Percentiles rank a stretch among this genome's conserved stretches.
phyloP scores from a whole-genome alignment of 1,140 invertebrate genomes.

The Polyergus mexicanus region DNA sequence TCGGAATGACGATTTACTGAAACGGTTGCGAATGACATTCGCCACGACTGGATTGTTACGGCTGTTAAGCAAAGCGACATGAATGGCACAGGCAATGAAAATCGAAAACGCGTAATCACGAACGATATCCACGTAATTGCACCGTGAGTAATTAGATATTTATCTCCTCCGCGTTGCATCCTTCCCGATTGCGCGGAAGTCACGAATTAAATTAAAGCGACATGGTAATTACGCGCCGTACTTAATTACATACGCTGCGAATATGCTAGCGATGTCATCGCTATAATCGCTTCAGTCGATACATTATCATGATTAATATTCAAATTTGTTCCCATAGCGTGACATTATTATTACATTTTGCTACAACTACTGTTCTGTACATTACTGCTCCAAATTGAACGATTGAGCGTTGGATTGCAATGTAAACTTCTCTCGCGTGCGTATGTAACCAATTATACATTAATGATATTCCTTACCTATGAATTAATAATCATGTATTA shows the following conservation, averaged over 20 bases:
- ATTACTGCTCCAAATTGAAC: constrained; percentile 20
- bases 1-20: constrained; percentile 26
- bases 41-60: constrained; percentile 35
- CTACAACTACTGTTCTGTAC: not conserved
- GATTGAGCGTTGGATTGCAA: constrained; percentile 4
- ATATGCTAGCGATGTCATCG: not conserved
- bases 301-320: constrained; percentile 38
- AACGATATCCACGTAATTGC: constrained; percentile 27
- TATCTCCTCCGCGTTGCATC: not conserved
- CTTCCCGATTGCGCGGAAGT: constrained; percentile 24
- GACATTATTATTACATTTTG: constrained; percentile 40
- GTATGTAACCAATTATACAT: constrained; percentile 35
- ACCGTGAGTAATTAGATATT: constrained; percentile 40
- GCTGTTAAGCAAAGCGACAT: constrained; percentile 32
- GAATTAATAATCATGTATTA: constrained; percentile 23
- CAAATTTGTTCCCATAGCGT: constrained; percentile 29
- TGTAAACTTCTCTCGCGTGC: not conserved
- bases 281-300: constrained; percentile 39
- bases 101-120: constrained; percentile 13
- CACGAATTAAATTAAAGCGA: constrained; percentile 47
- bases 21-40: constrained; percentile 43
- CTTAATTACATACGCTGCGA: constrained; percentile 10
- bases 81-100: constrained; percentile 11
- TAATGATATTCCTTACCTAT: constrained; percentile 28
- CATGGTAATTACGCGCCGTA: not conserved